phyloP scores from a whole-genome alignment of 2,888 invertebrate genomes.

The Sarcophaga subvicina region DNA sequence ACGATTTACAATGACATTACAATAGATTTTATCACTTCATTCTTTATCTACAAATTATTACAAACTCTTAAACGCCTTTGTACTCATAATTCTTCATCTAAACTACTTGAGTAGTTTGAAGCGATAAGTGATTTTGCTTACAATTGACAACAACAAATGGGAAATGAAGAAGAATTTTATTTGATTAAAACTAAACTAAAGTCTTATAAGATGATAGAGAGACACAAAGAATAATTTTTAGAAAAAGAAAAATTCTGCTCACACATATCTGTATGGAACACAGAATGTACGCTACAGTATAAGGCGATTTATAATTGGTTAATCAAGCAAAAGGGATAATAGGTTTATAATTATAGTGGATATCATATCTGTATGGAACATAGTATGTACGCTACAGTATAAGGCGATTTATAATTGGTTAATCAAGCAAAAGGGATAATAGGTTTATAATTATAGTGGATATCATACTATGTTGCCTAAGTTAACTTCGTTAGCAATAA shows the following conservation, averaged over 20 bases:
- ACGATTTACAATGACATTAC: conserved; percentile 27
- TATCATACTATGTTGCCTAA: too few species aligned
- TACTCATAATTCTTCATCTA: conserved; percentile 32
- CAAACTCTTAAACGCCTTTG: conserved; percentile 45
- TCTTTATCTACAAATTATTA: conserved; percentile 46
- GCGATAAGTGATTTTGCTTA: conserved; percentile 12
- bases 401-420: too few species aligned
- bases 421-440: too few species aligned
- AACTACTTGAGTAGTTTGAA: conserved; percentile 15
- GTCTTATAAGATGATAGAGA: neutral
- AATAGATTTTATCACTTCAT: conserved; percentile 34
- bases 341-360: too few species aligned
- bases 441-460: too few species aligned
- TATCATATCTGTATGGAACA: neutral
- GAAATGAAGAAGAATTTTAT: neutral
- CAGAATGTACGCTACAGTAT: neutral
- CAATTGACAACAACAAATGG: conserved; percentile 32
- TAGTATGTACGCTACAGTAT: neutral
- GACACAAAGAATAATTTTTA: neutral
- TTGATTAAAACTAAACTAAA: conserved; percentile 9
- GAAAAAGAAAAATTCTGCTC: neutral
- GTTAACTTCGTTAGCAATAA: too few species aligned
- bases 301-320: too few species aligned
- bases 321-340: too few species aligned
- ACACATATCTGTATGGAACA: neutral